phyloP scores from a whole-genome alignment of 2,797 vertebrate genomes.

The Sebastes jordani region DNA sequence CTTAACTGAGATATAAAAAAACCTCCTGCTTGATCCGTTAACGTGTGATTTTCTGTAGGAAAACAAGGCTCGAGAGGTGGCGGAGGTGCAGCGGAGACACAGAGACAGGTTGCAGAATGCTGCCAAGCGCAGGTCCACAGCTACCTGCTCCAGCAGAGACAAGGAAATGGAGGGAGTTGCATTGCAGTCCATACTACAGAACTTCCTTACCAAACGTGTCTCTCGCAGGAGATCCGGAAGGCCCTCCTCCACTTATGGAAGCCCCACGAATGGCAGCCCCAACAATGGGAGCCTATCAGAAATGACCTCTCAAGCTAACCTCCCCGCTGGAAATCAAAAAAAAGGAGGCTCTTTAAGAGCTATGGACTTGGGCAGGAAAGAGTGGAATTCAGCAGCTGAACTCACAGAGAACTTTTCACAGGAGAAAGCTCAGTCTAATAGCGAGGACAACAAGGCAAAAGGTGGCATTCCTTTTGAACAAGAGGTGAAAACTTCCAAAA shows the following conservation, averaged over 20 bases:
- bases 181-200: conserved; percentile 80
- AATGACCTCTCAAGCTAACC: conserved; percentile 54
- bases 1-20: neutral
- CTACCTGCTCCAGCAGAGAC: conserved; percentile 84
- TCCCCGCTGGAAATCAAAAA: conserved; percentile 7
- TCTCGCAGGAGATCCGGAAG: conserved; percentile 61
- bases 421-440: neutral
- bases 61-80: conserved; percentile 74
- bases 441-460: neutral
- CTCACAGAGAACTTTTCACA: conserved; percentile 24
- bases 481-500: neutral
- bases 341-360: neutral
- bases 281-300: conserved; percentile 59
- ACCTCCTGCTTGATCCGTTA: neutral
- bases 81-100: conserved; percentile 77
- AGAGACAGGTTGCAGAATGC: conserved; percentile 64
- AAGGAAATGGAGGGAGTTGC: conserved; percentile 81
- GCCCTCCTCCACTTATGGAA: conserved; percentile 53
- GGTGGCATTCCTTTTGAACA: neutral
- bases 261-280: conserved; percentile 51
- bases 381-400: conserved; percentile 64
- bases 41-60: conserved; percentile 67
- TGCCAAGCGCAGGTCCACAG: conserved; percentile 82
- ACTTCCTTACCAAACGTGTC: conserved; percentile 49
- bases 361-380: conserved; percentile 52